phyloP scores from a whole-genome alignment of 1,140 invertebrate genomes.

The Mycetomoellerius zeteki region DNA sequence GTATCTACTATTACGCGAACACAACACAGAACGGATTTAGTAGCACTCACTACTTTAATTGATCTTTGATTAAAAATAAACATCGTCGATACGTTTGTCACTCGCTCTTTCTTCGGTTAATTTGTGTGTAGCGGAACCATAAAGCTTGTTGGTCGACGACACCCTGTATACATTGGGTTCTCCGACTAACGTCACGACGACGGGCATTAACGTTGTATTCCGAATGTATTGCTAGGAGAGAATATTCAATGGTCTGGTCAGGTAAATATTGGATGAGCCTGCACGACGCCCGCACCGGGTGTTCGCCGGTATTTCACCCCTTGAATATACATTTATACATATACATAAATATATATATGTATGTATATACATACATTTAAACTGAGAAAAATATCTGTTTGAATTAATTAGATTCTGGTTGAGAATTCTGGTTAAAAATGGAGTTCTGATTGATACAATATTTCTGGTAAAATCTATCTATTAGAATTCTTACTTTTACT shows the following conservation, averaged over 20 bases:
- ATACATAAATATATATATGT: background rate
- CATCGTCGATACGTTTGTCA: background rate
- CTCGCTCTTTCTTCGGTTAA: background rate
- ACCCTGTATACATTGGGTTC: conserved; percentile 37
- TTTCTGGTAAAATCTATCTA: too few species aligned
- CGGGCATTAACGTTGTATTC: conserved; percentile 78
- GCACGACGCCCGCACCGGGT: conserved; percentile 19
- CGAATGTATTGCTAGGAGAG: conserved; percentile 77
- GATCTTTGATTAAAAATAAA: background rate
- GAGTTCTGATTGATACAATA: too few species aligned
- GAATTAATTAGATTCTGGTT: too few species aligned
- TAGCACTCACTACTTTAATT: background rate
- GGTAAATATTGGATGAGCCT: conserved; percentile 82
- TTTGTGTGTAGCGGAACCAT: background rate
- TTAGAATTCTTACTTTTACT: too few species aligned
- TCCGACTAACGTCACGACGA: conserved; percentile 50
- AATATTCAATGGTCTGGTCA: conserved; percentile 82
- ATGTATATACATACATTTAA: background rate
- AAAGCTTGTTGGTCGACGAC: conserved; percentile 16
- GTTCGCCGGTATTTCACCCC: background rate
- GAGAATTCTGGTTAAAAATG: too few species aligned
- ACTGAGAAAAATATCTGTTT: too few species aligned
- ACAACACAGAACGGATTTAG: background rate
- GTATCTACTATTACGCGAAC: background rate
- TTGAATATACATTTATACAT: conserved; percentile 7